Evolutionary conservation across 2,113 vertebrate genomes (phyloP), one percentile per base, ranked within the genome.

Genomic region (Aspidoscelis tigris): DNA sequence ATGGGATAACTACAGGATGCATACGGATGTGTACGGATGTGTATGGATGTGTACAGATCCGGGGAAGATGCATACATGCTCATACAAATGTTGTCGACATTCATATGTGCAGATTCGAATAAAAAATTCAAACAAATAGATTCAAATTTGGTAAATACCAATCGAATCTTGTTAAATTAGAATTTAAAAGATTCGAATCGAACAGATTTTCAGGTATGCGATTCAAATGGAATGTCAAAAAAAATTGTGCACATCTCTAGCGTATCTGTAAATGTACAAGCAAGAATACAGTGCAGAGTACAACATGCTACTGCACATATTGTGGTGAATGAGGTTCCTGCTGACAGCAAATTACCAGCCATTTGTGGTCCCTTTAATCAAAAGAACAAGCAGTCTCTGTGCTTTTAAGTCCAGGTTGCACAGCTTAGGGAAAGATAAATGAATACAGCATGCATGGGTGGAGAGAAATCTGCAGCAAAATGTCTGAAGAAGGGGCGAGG

Each of bases 401-500:
- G 68, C n/a, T 79, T 84, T 84, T 50, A 47, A 79, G 73, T 33
- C n/a, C 11, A 7, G 12, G 55, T 11, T 55, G 47, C 43, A 76
- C 10, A 69, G 72, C 75, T 83, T 64, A 76, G n/a, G 39, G 61
- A 44, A 69, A 22, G 77, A 33, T 69, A 83, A 69, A 80, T 69
- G 44, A 70, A 9, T 26, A 69, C 55, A 14, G 33, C 7, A 9
- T 6, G 10, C 64, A 43, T 65, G 69, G 22, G 66, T 77, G 82
- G 74, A 77, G 74, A 68, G 20, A 20, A 77, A 47, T 8, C 64
- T n/a, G 74, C 65, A 55, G 64, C 21, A 76, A 39, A 41, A 24
- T 77, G 61, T 77, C 41, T 58, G 18, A 6, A 11, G 64, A 53
- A 41, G 16, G 43, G 61, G 21, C 22, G 39, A 26, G 26, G 10